Base-by-base conservation (phyloP, 2,113 vertebrate species). In the Oxyura jamaicensis region DNA sequence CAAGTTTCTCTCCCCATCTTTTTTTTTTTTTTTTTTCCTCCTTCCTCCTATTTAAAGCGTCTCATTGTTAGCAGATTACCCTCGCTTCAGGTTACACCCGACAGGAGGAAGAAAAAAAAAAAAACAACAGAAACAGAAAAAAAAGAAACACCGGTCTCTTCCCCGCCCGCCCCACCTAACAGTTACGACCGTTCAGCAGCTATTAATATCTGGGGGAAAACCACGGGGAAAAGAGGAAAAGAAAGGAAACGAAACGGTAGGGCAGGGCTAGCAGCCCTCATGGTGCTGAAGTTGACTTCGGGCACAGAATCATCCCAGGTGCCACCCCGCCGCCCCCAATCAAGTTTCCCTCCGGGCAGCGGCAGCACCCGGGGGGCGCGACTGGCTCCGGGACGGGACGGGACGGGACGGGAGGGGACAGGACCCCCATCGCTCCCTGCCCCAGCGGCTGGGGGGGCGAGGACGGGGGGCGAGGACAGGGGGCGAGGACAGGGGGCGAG, bases 31-130 rank as follows among this genome's bases (percentile, higher is more conserved):
- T 15, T 33, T 10, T 11, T 28, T 10, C 6, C 23, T 60, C 20
- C 53, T 11, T 25, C 25, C 77, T 84, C 44, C 68, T 56, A 13
- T 84, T 83, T 60, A 83, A 84, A 83, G 60, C 31, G 56, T 60
- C 65, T 59, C 58, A 65, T 96, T 96, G 91, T 88, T 91, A 42
- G 77, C 50, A 21, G 74, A 83, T 92, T 93, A 82, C 72, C 71
- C 62, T 72, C 44, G 77, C 90, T 73, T 95, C 90, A 63, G 74
- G 62, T 92, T 96, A 82, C 78, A 72, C 88, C 52, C 67, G 76
- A 46, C n/a, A 52, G 58, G 23, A 11, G 14, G 7, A 7, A 44
- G 6, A 42, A 33, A 31, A 67, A 25, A 52, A 52, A 8, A 31
- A 31, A 44, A 11, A 25, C 13, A 26, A 58, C 22, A 44, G n/a